Evolutionary conservation across 2,888 invertebrate genomes (phyloP), one percentile per base, ranked within the genome.

Genomic region (Notodonta dromedarius): DNA sequence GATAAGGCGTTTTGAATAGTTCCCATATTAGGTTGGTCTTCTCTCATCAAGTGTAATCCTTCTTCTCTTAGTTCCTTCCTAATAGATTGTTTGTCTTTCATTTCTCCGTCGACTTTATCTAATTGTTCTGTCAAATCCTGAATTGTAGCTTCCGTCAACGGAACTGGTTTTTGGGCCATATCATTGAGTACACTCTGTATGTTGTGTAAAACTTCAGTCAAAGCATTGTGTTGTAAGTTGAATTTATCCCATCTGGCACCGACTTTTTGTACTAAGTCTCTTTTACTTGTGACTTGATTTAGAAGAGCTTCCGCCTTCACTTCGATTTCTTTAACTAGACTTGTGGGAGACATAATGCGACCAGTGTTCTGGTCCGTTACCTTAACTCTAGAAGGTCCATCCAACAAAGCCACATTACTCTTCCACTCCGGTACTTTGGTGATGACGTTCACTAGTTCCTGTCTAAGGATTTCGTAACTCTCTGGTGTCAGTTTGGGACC

Each of bases 241-340:
- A 98, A 98, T 70, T 96, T 96, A 65, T 96, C 95, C 96, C 97
- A 97, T 64, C 96, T 95, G 24, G 96, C 95, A 32, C 95, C 95
- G 59, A 97, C 94, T 85, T 96, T 96, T 76, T 96, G 95, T 9
- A 97, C 92, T 57, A 95, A 93, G 71, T 95, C 95, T 69, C 96
- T 94, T 73, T 96, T 96, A 14, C 94, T 94, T 9, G 95, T 94
- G 0, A 97, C 94, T 77, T 96, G 95, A 59, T 95, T 94, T 66
- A 96, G 94, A 44, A 97, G 87, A 44, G 95, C 94, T 64, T 96
- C 95, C 2, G 96, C 94, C 79, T 96, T 96, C 35, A 95, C 93
- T 87, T 97, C 97, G 24, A 97, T 93, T 80, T 97, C 96, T 72
- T 95, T 95, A 0, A 97, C 94, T 55, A 97, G 88, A 69, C 95